Evolutionary conservation across 2,797 vertebrate genomes (phyloP), one percentile per base, ranked within the genome.

Genomic region (Lepidocolaptes lacrymiger): DNA sequence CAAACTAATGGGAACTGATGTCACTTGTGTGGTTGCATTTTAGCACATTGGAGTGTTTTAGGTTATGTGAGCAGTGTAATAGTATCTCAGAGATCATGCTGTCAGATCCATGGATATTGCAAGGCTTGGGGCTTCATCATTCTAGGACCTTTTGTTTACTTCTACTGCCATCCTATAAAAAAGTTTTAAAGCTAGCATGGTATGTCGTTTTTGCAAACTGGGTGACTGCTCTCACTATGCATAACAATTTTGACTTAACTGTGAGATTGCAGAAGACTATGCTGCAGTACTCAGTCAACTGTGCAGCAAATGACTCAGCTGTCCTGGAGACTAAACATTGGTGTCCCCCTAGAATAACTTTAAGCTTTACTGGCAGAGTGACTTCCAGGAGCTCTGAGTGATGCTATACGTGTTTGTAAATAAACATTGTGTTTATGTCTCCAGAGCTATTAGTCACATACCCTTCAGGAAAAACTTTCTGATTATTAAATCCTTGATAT

Each of bases 291-390:
- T 80, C 28, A 62, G 44, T 87, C 81, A 87, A 14, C 84, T 93
- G 77, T 1, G 1, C 87, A 82, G 63, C n/a, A 27, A 62, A 87
- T 89, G 86, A 91, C 84, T 94, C 63, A 73, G 71, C 73, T 90
- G 76, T 83, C 85, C 88, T 89, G 44, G 56, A 80, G 39, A 88
- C 52, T 82, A 72, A 92, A 74, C 30, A 52, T n/a, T 61, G 9
- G 43, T 84, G 58, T 76, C 32, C 20, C 22, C 28, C 28, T 52
- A 24, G 30, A 78, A 63, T 69, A 85, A 86, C 43, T 88, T 64
- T 64, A 88, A 87, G 67, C 28, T 72, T 86, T 86, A 58, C 69
- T 88, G 92, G 78, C 86, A 91, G 61, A 77, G 30, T 86, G 54
- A 46, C 6, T 93, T 81, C 54, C 43, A 68, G 52, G 80, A 88